A percentile compares a stretch with the other conserved stretches of the same genome.
Conservation (phyloP, 2,113 vertebrate genomes). For the Columbina picui region DNA sequence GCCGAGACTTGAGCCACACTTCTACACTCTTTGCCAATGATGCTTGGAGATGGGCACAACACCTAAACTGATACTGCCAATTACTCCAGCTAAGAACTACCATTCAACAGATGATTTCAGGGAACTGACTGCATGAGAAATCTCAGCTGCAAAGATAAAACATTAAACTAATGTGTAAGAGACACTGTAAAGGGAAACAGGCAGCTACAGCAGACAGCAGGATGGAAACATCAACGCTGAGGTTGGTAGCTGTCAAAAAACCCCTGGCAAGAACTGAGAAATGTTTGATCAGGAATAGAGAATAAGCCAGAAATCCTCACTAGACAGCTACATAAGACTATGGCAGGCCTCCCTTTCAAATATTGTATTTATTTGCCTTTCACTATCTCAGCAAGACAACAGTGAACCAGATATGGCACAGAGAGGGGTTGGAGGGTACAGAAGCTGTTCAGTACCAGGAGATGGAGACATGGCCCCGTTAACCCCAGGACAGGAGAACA, state of each 20-base stretch:
- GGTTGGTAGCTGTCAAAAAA: background rate
- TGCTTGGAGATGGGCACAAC: background rate
- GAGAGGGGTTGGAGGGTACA: background rate
- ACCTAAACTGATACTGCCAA: background rate
- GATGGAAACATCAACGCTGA: rapidly evolving
- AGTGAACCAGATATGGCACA: background rate
- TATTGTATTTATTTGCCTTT: background rate
- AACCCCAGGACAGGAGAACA: background rate
- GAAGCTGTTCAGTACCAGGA: background rate
- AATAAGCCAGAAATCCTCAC: background rate
- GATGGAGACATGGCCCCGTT: background rate
- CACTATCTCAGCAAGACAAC: background rate
- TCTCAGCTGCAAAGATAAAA: background rate
- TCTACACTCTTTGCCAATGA: background rate
- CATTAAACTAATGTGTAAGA: background rate
- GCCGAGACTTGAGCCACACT: background rate
- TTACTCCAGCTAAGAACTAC: background rate
- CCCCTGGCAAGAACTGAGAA: background rate
- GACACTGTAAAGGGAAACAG: background rate
- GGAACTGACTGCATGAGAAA: background rate
- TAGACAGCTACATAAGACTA: background rate
- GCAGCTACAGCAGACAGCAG: background rate
- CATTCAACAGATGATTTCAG: background rate
- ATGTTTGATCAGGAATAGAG: background rate
- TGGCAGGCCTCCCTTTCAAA: background rate